Evolutionary conservation across 2,888 invertebrate species (phyloP).

Genomic region (Tachina lurida): DNA sequence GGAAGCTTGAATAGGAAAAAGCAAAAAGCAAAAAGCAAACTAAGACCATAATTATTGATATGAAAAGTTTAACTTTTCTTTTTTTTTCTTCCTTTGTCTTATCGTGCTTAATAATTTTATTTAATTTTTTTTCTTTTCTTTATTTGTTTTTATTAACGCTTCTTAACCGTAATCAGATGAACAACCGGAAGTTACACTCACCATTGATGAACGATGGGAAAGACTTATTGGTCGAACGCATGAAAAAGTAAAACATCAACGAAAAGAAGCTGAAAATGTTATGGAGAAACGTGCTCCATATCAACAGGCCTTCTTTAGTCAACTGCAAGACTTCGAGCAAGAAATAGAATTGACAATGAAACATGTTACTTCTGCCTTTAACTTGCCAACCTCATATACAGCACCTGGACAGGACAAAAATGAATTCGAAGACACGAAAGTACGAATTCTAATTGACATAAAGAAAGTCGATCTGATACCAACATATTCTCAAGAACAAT

Average conservation of each 20-base stretch:
- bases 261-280: constrained; percentile 76
- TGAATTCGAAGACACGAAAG: constrained; percentile 81
- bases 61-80: constrained; percentile 25
- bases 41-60: constrained; percentile 54
- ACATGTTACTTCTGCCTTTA: constrained; percentile 82
- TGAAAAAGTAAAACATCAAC: constrained; percentile 83
- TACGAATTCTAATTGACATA: constrained; percentile 80
- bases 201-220: constrained; percentile 85
- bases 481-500: constrained; percentile 81
- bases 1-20: constrained; percentile 44
- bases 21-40: constrained; percentile 33
- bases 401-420: constrained; percentile 81
- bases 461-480: constrained; percentile 77
- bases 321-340: constrained; percentile 84
- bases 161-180: constrained; percentile 68
- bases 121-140: background rate
- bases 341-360: constrained; percentile 83
- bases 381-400: constrained; percentile 81
- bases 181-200: constrained; percentile 80
- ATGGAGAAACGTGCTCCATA: constrained; percentile 77
- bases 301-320: constrained; percentile 78
- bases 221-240: constrained; percentile 83
- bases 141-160: constrained; percentile 1
- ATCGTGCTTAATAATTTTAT: no score
- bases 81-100: background rate